phyloP scores from a whole-genome alignment of 2,113 vertebrate species.

The Caretta caretta region DNA sequence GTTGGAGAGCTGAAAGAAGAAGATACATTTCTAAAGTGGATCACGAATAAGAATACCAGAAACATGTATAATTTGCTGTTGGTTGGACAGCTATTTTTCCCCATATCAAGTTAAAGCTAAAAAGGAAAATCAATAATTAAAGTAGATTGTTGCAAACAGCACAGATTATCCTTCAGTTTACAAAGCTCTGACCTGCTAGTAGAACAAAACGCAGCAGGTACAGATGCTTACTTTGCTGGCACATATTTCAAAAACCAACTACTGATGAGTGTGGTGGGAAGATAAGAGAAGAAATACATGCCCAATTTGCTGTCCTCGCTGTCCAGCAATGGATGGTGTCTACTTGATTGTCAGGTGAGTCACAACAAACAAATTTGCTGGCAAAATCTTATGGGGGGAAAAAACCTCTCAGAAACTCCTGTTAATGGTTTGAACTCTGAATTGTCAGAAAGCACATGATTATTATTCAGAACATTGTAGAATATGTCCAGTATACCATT shows the following conservation, averaged over 20 bases:
- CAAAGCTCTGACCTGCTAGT: not conserved
- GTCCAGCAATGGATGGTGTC: not conserved
- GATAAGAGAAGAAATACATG: not conserved
- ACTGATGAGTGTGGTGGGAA: not conserved
- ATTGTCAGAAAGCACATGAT: not conserved
- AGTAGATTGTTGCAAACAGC: not conserved
- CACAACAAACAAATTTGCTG: not conserved
- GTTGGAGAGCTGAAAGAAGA: not conserved
- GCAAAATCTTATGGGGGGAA: accelerated
- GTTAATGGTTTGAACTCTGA: not conserved
- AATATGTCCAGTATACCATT: not conserved
- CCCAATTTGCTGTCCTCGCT: not conserved
- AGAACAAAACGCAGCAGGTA: not conserved
- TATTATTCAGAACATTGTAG: not conserved
- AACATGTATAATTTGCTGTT: not conserved
- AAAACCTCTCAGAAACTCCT: not conserved
- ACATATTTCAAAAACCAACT: not conserved
- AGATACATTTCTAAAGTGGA: not conserved
- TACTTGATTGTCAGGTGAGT: not conserved
- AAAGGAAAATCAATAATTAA: not conserved
- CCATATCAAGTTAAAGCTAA: not conserved
- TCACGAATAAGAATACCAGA: not conserved
- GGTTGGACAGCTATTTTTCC: not conserved
- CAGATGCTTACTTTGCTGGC: not conserved
- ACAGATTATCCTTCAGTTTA: accelerated